Base-by-base conservation (phyloP, 2,888 invertebrate species). In the Phyllotreta cruciferae region DNA sequence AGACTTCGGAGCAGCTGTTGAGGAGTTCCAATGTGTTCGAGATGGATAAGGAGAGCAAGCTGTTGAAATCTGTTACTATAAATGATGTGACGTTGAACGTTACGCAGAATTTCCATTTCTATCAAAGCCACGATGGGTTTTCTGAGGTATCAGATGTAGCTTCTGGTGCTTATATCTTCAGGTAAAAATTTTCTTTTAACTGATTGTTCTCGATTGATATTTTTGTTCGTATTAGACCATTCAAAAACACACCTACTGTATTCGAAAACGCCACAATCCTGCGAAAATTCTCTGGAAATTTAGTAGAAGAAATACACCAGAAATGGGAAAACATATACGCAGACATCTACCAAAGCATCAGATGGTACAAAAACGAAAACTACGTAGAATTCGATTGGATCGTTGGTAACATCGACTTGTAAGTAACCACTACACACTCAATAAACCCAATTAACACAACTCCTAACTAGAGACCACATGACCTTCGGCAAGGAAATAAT, bases 101-200 rank as follows among this genome's bases (percentile, higher is more conserved):
- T 53, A 72, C 78, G 7, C 91, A 92, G 75, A 84, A 88, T 6
- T 90, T 92, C 73, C 82, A 86, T 39, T 94, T 88, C 75, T 96
- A 95, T 74, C 81, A 84, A 8, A 90, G 87, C 0, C 85, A 85
- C 39, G 77, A 77, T 3, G 93, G 93, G 0, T 83, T 90, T 72
- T 92, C 92, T 73, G 77, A 77, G 0, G 81, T 82, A 2, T 84
- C 84, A 0, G 85, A 86, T 68, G 83, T 93, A 58, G 88, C 94
- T 0, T 96, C 96, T 0, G 98, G 98, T 0, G 98, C 98, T 0
- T 98, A 98, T 74, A 90, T 96, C 37, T 93, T 94, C 36, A 49
- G 49, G 49, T 49, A 10, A n/a, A 4, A 4, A 14, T 47, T 47
- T 47, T 9, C n/a, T 1, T 45, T n/a, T 24, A 41, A 3, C 10